phyloP scores from a whole-genome alignment of 2,888 invertebrate genomes.

The Cynaeus angustus region DNA sequence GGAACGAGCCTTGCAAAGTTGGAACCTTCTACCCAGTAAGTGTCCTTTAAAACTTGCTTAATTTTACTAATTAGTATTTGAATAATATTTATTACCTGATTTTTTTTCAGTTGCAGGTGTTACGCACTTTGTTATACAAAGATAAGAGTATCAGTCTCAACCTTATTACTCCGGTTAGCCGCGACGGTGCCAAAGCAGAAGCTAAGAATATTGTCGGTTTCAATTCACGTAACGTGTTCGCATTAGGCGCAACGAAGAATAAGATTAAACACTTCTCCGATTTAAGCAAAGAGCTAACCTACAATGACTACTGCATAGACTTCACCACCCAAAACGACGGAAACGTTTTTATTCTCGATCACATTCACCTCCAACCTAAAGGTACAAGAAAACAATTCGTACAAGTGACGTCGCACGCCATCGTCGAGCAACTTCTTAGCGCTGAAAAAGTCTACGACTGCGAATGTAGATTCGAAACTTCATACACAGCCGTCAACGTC shows the following conservation, averaged over 20 bases:
- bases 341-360: constrained; percentile 78
- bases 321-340: constrained; percentile 80
- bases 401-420: constrained; percentile 73
- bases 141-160: constrained; percentile 78
- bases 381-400: constrained; percentile 78
- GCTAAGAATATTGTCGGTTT: constrained; percentile 77
- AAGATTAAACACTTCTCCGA: constrained; percentile 75
- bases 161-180: constrained; percentile 76
- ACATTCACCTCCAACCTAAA: constrained; percentile 74
- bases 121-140: constrained; percentile 69
- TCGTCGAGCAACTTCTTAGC: constrained; percentile 70
- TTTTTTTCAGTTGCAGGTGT: constrained; percentile 62
- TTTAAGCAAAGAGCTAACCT: constrained; percentile 74
- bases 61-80: no score
- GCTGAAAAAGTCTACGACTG: constrained; percentile 72
- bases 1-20: constrained; percentile 77
- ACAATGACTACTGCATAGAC: constrained; percentile 79
- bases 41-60: no score
- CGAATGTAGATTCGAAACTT: constrained; percentile 63
- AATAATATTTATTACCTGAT: no score
- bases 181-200: constrained; percentile 73
- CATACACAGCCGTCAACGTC: constrained; percentile 61
- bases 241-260: constrained; percentile 78
- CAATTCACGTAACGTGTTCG: constrained; percentile 77
- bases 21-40: constrained; percentile 75